Evolutionary conservation across 2,113 vertebrate genomes (phyloP).

Genomic region (Pontoporia blainvillei): DNA sequence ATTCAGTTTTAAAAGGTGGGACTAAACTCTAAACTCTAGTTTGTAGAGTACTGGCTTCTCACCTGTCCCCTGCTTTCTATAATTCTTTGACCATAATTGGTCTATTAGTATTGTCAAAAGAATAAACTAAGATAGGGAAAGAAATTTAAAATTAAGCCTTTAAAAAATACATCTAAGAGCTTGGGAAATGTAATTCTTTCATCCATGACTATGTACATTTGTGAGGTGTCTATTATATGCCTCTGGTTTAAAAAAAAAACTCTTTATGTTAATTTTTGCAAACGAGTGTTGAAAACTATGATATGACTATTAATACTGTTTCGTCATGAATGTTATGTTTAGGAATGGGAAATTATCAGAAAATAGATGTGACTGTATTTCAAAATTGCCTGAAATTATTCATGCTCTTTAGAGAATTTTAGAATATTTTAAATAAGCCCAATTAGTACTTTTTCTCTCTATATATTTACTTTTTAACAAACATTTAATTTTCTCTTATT

Average conservation of each 20-base stretch:
- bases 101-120: constrained; percentile 27
- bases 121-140: constrained; percentile 52
- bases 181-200: constrained; percentile 53
- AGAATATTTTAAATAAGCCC: constrained; percentile 26
- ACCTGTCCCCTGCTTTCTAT: not conserved
- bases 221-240: constrained; percentile 70
- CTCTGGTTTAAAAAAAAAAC: constrained; percentile 35
- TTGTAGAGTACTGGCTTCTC: constrained; percentile 8
- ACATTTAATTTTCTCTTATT: constrained; percentile 10
- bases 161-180: constrained; percentile 33
- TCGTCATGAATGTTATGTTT: not conserved
- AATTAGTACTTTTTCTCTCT: not conserved
- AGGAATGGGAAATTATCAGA: constrained; percentile 9
- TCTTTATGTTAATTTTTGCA: not conserved
- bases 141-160: constrained; percentile 13
- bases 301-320: constrained; percentile 14
- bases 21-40: not conserved
- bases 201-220: constrained; percentile 59
- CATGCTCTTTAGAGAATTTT: not conserved
- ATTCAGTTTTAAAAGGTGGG: constrained; percentile 38
- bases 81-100: constrained; percentile 19
- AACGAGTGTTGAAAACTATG: not conserved
- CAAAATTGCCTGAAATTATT: not conserved
- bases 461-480: not conserved
- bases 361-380: constrained; percentile 11